Conservation (phyloP, 2,888 invertebrate genomes). For the Sarcophaga rosellei region DNA sequence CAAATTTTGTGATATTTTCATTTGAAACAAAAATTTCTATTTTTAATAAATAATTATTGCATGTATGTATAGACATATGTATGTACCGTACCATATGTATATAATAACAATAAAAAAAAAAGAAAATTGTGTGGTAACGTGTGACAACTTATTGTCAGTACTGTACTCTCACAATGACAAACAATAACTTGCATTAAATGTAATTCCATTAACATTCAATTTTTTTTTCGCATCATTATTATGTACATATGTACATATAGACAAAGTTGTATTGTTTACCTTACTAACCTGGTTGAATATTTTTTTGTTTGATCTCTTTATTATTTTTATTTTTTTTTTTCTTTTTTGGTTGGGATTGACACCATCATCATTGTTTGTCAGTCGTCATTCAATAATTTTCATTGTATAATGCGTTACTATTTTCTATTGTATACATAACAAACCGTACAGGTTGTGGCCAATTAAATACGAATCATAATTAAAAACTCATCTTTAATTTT, state of each 20-base stretch:
- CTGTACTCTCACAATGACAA: constrained; percentile 1
- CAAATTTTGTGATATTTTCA: neutral
- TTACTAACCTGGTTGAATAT: no score
- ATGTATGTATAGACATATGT: neutral
- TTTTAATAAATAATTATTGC: neutral
- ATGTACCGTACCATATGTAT: neutral
- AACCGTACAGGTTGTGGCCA: constrained; percentile 19
- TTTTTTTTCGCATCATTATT: neutral
- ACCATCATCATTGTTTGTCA: neutral
- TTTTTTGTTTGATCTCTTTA: neutral
- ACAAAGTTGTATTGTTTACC: neutral
- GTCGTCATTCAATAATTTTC: constrained; percentile 2
- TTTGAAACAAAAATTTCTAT: constrained; percentile 29
- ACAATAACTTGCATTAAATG: constrained; percentile 10
- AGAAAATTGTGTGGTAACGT: neutral
- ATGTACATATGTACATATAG: neutral
- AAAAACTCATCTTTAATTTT: neutral
- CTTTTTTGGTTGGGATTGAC: neutral
- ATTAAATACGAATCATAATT: constrained; percentile 22
- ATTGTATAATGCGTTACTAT: neutral
- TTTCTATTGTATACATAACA: constrained; percentile 6
- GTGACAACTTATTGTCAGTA: neutral
- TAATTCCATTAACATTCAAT: neutral
- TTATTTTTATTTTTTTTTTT: neutral
- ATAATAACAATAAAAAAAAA: neutral